Evolutionary conservation across 64 coral and sea anemone genomes (phyloP).

Genomic region (Dendrophyllia cribrosa): DNA sequence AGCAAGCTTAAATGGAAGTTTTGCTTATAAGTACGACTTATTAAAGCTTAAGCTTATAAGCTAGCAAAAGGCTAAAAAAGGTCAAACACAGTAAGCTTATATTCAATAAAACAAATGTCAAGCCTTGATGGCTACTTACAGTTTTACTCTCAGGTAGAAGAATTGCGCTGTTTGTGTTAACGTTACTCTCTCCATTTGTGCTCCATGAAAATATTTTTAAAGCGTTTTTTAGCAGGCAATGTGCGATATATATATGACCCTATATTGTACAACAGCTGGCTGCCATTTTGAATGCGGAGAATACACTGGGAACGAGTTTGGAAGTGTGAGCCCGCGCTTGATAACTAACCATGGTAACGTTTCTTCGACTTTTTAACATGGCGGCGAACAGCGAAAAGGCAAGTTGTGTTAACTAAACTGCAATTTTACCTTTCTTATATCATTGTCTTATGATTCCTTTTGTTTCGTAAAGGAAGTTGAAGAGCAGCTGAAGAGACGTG

Average conservation of each 20-base stretch:
- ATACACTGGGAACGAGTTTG: too few relatives aligned
- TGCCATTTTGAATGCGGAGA: neutral
- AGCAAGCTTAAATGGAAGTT: too few relatives aligned
- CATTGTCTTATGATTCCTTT: neutral
- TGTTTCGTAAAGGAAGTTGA: conserved; percentile 65
- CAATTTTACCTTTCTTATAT: neutral
- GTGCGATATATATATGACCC: too few relatives aligned
- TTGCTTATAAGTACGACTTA: too few relatives aligned
- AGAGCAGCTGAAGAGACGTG: conserved; percentile 76
- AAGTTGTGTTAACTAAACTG: neutral
- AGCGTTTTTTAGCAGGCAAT: too few relatives aligned
- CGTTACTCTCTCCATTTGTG: conserved; percentile 39
- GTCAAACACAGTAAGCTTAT: too few relatives aligned
- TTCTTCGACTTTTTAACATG: conserved; percentile 4
- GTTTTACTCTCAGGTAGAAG: conserved; percentile 51
- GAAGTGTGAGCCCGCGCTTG: neutral
- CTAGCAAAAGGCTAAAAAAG: too few relatives aligned
- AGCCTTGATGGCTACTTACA: conserved; percentile 24
- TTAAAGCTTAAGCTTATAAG: too few relatives aligned
- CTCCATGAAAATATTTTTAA: neutral
- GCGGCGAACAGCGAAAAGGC: conserved; percentile 50
- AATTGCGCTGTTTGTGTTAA: conserved; percentile 45
- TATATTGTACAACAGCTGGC: neutral
- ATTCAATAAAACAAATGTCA: too few relatives aligned
- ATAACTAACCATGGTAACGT: neutral